A percentile compares a stretch with the other conserved stretches of the same genome.
Conservation (phyloP, 2,888 invertebrate species). For the Pachydiplax longipennis region DNA sequence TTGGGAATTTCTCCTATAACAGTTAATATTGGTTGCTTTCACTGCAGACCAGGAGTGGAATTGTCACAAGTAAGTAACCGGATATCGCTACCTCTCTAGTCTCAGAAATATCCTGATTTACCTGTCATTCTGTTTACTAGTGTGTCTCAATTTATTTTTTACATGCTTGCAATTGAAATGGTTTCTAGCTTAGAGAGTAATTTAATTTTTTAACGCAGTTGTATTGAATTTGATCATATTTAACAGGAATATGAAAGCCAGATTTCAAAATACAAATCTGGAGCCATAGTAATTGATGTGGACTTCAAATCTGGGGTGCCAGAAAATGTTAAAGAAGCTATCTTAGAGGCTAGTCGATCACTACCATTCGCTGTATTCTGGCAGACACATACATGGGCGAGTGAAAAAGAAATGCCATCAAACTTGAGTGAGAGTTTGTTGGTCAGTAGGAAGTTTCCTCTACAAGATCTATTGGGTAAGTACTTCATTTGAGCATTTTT, state of each 20-base stretch:
- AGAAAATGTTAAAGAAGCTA: not conserved
- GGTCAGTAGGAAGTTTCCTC: slow-evolving; percentile 3
- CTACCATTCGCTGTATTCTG: slow-evolving; percentile 4
- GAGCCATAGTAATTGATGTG: not conserved
- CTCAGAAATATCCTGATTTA: no score
- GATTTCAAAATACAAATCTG: slow-evolving; percentile 3
- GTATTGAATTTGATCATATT: not conserved
- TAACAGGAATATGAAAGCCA: not conserved
- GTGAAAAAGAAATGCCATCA: not conserved
- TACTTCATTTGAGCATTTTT: not conserved
- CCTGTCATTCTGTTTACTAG: no score
- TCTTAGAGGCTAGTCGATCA: not conserved
- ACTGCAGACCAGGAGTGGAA: not conserved
- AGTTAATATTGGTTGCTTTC: slow-evolving; percentile 20
- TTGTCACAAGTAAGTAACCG: not conserved
- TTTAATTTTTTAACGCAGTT: not conserved
- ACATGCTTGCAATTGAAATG: not conserved
- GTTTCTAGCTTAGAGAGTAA: not conserved
- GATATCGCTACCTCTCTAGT: no score
- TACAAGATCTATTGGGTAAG: slow-evolving; percentile 28
- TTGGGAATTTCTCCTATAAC: slow-evolving; percentile 19
- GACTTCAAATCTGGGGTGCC: slow-evolving; percentile 9
- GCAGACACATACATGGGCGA: not conserved
- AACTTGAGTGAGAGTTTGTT: not conserved
- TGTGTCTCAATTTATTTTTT: no score